Base-by-base conservation (phyloP, 1,140 invertebrate species). In the Eumaeus atala region DNA sequence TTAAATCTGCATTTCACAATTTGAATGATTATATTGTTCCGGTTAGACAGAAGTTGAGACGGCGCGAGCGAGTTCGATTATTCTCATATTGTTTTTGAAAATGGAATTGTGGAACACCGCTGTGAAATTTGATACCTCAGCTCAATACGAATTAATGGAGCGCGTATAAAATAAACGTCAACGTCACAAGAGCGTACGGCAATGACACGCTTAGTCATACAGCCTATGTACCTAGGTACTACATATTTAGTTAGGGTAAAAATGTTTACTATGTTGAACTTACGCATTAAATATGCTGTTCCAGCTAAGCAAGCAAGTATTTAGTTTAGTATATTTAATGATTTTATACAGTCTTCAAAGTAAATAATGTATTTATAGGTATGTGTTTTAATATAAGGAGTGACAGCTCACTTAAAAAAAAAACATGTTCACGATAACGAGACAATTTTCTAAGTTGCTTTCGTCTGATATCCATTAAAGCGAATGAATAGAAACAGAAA, bases 111-210 rank as follows among this genome's bases (percentile, higher is more conserved):
- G 59, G 58, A 65, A 67, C 54, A 62, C 66, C 62, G 64, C 58
- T 57, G 65, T 67, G 83, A 74, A 84, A 87, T 28, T 28, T 6
- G 21, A 28, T 28, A 28, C 21, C 70, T 84, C 81, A 81, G 21
- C 70, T 84, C 81, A 82, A 87, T 87, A 87, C 71, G 81, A 81
- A 84, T 87, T 84, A 87, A 81, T 72, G 74, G 77, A 67, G 71
- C 58, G 59, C 64, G 62, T 66, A 72, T 72, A 67, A 61, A 69
- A 67, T 72, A 21, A 62, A 62, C 58, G 69, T 69, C 69, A 72
- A 64, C 58, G 28, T 54, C 42, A 44, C n/a, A 34, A 38, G 33
- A 38, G 21, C 33, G 44, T 47, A 28, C 51, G 42, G 38, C 51
- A 28, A 44, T 54, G 51, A 44, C 38, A 16, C 42, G 14, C 18